Evolutionary conservation across 1,140 invertebrate genomes (phyloP).

Genomic region (Thereuonema tuberculata): DNA sequence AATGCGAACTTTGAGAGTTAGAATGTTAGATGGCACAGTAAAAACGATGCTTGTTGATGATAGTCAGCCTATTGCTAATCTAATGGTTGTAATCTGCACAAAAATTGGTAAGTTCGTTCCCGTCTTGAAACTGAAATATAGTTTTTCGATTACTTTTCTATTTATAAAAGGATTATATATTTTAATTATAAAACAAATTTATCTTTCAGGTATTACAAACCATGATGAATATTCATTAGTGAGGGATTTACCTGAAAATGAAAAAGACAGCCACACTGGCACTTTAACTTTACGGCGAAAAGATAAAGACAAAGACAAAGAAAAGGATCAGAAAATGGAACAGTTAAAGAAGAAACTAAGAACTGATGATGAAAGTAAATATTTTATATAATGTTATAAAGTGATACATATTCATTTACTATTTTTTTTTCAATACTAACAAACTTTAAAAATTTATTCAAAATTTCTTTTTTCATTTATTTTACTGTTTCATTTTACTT

Average conservation of each 20-base stretch:
- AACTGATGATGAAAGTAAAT: conserved; percentile 92
- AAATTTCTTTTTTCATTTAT: no score
- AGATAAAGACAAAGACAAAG: conserved; percentile 59
- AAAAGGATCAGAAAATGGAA: conserved; percentile 89
- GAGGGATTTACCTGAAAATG: conserved; percentile 65
- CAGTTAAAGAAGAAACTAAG: conserved; percentile 91
- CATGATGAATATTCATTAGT: conserved; percentile 98
- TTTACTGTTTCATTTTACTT: no score
- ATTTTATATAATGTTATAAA: conserved; percentile 9
- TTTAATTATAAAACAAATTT: not conserved
- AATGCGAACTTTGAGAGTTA: conserved; percentile 74
- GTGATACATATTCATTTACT: conserved; percentile 1
- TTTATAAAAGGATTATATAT: not conserved
- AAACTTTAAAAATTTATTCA: not conserved
- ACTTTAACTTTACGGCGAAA: conserved; percentile 72
- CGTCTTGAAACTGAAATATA: not conserved
- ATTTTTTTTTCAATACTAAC: not conserved
- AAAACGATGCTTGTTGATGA: conserved; percentile 97
- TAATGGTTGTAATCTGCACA: conserved; percentile 98
- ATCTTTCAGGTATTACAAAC: conserved; percentile 70
- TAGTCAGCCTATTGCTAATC: conserved; percentile 87
- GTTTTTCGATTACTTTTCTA: not conserved
- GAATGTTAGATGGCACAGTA: conserved; percentile 84
- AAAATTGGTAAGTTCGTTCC: conserved; percentile 60
- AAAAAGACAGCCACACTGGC: conserved; percentile 56